Conservation (phyloP, 2,888 invertebrate species). For the Drosophila yooni region DNA sequence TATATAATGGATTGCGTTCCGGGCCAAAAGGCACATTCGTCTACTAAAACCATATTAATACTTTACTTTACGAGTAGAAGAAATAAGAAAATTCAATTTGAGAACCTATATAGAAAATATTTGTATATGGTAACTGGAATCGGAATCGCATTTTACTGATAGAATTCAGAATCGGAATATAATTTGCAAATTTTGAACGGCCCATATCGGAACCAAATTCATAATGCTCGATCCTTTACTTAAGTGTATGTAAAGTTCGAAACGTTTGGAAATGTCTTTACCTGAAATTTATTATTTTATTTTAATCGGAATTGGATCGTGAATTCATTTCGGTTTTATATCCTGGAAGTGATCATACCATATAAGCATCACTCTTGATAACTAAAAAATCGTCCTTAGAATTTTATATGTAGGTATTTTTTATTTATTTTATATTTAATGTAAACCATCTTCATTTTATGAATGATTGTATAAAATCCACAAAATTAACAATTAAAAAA, state of each 20-base stretch:
- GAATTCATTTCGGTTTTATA: neutral
- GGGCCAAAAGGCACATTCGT: too few species aligned
- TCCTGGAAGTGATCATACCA: neutral
- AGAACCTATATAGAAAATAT: neutral
- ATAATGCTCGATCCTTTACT: neutral
- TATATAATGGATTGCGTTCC: neutral
- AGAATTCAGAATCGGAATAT: neutral
- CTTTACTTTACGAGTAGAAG: neutral
- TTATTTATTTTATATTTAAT: neutral
- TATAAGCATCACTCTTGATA: neutral
- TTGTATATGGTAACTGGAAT: fast-evolving
- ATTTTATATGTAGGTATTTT: neutral
- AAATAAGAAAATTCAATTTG: neutral
- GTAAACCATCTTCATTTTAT: neutral
- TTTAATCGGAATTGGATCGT: neutral
- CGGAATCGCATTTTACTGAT: neutral
- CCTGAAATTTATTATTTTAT: neutral
- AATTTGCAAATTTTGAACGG: fast-evolving
- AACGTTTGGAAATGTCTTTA: too few species aligned
- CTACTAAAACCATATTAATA: neutral
- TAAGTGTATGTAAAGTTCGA: neutral
- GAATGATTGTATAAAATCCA: neutral
- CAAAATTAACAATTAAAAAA: neutral
- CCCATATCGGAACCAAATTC: neutral
- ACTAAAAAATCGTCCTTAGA: neutral